Evolutionary conservation across 2,888 invertebrate species (phyloP).

Genomic region (Anthrax anthrax): DNA sequence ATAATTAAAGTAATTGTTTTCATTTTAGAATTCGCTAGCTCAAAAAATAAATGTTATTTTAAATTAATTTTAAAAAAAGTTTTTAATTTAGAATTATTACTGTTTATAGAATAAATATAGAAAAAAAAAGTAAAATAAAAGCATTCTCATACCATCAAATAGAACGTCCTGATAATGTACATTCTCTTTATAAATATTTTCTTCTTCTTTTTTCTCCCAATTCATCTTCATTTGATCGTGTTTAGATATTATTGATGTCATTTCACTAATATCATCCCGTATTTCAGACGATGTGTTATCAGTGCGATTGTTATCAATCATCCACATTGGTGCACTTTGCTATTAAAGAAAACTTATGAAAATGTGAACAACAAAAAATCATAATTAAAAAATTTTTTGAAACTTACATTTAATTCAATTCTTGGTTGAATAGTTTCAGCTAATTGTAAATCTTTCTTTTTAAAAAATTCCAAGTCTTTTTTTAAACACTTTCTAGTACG

Average conservation of each 20-base stretch:
- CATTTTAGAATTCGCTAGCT: no score
- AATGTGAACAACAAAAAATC: neutral
- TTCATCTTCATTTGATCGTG: constrained; percentile 60
- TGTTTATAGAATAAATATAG: no score
- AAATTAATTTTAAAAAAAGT: no score
- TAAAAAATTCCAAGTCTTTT: constrained; percentile 55
- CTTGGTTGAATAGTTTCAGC: constrained; percentile 16
- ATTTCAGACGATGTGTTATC: constrained; percentile 16
- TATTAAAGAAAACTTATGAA: constrained; percentile 15
- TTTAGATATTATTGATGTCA: constrained; percentile 40
- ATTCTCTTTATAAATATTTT: constrained; percentile 53
- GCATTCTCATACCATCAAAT: constrained; percentile 76
- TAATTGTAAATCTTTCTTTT: constrained; percentile 44
- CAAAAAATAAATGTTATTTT: no score
- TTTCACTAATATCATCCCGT: constrained; percentile 24
- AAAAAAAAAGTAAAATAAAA: no score
- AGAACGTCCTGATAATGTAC: constrained; percentile 87
- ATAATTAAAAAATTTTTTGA: neutral
- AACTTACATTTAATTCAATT: constrained; percentile 8
- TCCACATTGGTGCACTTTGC: constrained; percentile 32
- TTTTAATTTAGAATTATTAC: no score
- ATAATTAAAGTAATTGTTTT: no score
- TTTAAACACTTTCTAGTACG: constrained; percentile 70
- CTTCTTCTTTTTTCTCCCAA: constrained; percentile 76
- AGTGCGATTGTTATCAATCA: constrained; percentile 24